A percentile compares a stretch with the other conserved stretches of the same genome.
These are phyloP conservation scores for Choloepus didactylus DNA, from an alignment of 2,797 vertebrate species.

Conservation along the genomic window DNA sequence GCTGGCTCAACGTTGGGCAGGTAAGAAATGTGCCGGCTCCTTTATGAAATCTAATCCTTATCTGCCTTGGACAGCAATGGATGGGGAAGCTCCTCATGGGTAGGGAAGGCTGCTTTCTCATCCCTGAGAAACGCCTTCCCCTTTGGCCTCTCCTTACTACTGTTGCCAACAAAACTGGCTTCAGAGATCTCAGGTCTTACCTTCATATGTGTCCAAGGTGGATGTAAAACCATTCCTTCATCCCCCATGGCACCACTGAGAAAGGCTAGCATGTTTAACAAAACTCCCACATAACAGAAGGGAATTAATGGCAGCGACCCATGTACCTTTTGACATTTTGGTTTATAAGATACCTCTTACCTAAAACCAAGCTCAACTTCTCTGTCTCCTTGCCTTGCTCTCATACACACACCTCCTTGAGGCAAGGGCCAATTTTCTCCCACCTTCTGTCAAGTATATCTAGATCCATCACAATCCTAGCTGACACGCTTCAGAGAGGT, in stretches of 20 bases:
- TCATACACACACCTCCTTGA: not conserved
- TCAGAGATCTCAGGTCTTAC: not conserved
- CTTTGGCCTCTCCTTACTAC: not conserved
- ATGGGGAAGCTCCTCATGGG: fast-evolving
- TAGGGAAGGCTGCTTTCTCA: fast-evolving
- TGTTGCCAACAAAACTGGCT: not conserved
- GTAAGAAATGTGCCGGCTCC: not conserved
- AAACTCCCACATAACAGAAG: not conserved
- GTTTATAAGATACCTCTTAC: not conserved
- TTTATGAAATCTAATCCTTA: not conserved
- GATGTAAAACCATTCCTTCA: not conserved
- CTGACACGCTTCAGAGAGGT: too few species aligned
- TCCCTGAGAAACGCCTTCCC: not conserved
- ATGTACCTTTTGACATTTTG: not conserved
- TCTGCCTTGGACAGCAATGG: not conserved
- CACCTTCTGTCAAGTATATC: not conserved
- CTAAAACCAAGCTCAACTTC: not conserved
- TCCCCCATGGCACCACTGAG: not conserved
- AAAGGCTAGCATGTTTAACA: not conserved
- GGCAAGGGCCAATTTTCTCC: not conserved
- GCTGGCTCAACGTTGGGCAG: not conserved
- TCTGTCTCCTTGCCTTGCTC: not conserved
- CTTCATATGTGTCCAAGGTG: not conserved
- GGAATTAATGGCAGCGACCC: not conserved
- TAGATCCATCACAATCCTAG: not conserved